Conservation (phyloP, 2,888 invertebrate species). For the Dryadula phaetusa region DNA sequence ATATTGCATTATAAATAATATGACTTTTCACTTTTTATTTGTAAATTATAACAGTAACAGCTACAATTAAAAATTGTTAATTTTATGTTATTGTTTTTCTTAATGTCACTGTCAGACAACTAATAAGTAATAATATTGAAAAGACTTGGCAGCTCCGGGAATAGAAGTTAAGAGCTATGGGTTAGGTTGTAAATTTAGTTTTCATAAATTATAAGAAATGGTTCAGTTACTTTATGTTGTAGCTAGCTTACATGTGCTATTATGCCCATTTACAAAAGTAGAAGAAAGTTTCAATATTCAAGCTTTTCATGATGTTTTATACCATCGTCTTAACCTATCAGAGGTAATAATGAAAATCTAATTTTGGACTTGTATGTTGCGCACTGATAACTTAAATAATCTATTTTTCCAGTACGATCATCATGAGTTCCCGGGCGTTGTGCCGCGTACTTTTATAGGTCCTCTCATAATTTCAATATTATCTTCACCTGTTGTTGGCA, state of each 20-base stretch:
- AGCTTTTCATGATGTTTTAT: constrained; percentile 98
- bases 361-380: constrained; percentile 72
- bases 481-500: constrained; percentile 89
- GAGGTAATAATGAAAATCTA: constrained; percentile 87
- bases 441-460: constrained; percentile 98
- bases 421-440: constrained; percentile 98
- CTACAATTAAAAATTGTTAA: background rate
- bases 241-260: constrained; percentile 90
- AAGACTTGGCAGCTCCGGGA: constrained; percentile 35
- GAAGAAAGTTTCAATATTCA: constrained; percentile 99
- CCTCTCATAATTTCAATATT: constrained; percentile 92
- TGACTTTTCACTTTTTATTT: too few species aligned
- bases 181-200: constrained; percentile 44
- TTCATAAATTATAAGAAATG: constrained; percentile 78
- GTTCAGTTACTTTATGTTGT: constrained; percentile 89
- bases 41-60: too few species aligned
- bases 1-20: background rate
- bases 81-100: constrained; percentile 6
- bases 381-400: constrained; percentile 48
- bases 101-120: constrained; percentile 18
- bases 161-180: constrained; percentile 40
- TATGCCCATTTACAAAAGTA: constrained; percentile 99
- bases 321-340: constrained; percentile 92
- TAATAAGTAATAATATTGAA: background rate
- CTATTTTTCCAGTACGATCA: constrained; percentile 94